Evolutionary conservation across 2,888 invertebrate genomes (phyloP), one percentile per base, ranked within the genome.

Genomic region (Oxyscelio sp.): DNA sequence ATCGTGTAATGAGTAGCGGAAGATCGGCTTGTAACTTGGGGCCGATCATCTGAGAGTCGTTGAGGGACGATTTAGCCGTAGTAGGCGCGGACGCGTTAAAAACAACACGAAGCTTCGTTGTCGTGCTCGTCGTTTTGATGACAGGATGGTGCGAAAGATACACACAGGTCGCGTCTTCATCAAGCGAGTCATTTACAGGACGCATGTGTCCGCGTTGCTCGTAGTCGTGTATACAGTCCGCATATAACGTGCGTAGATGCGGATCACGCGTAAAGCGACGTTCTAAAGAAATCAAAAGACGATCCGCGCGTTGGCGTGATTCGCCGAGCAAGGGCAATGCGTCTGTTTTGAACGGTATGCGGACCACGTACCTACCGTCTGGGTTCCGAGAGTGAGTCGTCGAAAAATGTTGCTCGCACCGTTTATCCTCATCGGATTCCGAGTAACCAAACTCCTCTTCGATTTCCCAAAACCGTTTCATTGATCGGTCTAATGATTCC

Each of bases 291-390:
- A n/a, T n/a, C n/a, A n/a, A n/a, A n/a, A n/a, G n/a, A n/a, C n/a
- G n/a, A n/a, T n/a, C n/a, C 6, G 45, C 45, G 45, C 45, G 45
- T 9, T 5, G 5, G 11, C 5, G 5, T 11, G 34, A 75, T 4
- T 45, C 27, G 9, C 63, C 63, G 11, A 65, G 15, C 2, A 2
- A 13, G 17, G 17, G 34, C 15, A 17, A 17, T 0, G 13, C 15
- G 0, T 22, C 11, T 11, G 2, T 2, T 19, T 38, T 22, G 15
- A 77, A 78, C 6, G 78, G 68, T 2, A 78, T n/a, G 11, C 68
- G 54, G 13, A 78, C 68, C 4, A 68, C 45, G 24, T 78, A 78
- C 9, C 58, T 38, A 27, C 68, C 75, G 27, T 34, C 34, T 11
- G 43, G 9, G 6, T 13, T 0, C 11, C 75, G 65, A 24, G 65